These are phyloP conservation scores for Rousettus madagascariensis DNA, from an alignment of 2,797 vertebrate genomes.

Conservation along the genomic window DNA sequence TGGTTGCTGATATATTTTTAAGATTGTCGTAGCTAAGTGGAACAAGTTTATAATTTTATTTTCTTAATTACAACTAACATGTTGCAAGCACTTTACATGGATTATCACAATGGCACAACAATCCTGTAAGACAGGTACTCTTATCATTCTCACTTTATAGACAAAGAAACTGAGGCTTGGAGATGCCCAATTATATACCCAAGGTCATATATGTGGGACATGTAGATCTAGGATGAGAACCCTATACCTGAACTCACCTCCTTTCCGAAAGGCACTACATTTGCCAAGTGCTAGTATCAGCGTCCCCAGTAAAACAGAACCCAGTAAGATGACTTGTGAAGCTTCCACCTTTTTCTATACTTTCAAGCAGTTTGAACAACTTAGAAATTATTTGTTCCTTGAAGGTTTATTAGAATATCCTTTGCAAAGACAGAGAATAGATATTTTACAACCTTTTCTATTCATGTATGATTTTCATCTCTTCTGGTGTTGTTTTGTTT, in stretches of 20 bases:
- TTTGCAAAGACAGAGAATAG: neutral
- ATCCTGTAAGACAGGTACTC: neutral
- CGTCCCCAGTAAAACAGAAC: neutral
- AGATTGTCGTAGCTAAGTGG: neutral
- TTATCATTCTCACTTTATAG: neutral
- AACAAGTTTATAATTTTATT: conserved; percentile 54
- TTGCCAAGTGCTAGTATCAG: neutral
- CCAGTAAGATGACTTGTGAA: neutral
- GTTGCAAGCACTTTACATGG: neutral
- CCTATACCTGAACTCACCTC: neutral
- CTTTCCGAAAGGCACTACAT: neutral
- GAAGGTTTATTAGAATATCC: neutral
- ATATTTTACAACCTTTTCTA: neutral
- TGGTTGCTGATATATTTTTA: conserved; percentile 21
- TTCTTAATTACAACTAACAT: conserved; percentile 51
- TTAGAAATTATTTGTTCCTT: neutral
- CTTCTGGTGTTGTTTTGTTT: neutral
- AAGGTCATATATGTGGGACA: neutral
- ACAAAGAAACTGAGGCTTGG: conserved; percentile 41
- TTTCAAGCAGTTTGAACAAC: neutral
- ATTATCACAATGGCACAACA: neutral
- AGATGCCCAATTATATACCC: neutral
- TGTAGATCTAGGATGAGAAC: neutral
- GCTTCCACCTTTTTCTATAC: neutral
- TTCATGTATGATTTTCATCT: neutral